Evolutionary conservation across 1,140 invertebrate genomes (phyloP).

Genomic region (Euschistus heros): DNA sequence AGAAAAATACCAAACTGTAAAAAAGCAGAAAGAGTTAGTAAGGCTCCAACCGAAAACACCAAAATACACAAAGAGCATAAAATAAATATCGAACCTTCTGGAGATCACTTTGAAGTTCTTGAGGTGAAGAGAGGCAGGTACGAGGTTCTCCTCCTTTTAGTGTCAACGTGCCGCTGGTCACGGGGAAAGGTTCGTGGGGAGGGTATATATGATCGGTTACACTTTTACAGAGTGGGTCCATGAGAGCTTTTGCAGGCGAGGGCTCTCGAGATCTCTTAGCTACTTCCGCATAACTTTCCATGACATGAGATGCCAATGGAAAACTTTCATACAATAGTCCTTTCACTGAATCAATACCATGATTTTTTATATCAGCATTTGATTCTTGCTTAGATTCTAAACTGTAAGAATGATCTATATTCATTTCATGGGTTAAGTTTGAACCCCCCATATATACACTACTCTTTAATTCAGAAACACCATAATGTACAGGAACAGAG

Average conservation of each 20-base stretch:
- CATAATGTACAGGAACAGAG: too few relatives aligned
- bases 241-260: neutral
- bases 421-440: too few relatives aligned
- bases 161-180: neutral
- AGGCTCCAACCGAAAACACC: conserved; percentile 7
- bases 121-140: neutral
- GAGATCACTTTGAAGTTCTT: neutral
- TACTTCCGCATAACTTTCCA: neutral
- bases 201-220: neutral
- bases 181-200: neutral
- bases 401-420: too few relatives aligned
- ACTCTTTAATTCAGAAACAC: too few relatives aligned
- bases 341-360: too few relatives aligned
- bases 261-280: neutral
- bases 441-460: too few relatives aligned
- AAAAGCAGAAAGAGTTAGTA: conserved; percentile 8
- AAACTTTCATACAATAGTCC: too few relatives aligned
- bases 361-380: too few relatives aligned
- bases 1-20: neutral
- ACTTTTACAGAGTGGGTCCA: neutral
- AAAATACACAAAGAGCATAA: neutral
- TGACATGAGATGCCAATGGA: too few relatives aligned
- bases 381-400: too few relatives aligned
- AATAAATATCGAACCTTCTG: conserved; percentile 5
- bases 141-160: neutral